A percentile compares a stretch with the other conserved stretches of the same genome.
These are phyloP conservation scores for Procambarus virginalis DNA, from an alignment of 1,140 invertebrate genomes.

Conservation along the genomic window DNA sequence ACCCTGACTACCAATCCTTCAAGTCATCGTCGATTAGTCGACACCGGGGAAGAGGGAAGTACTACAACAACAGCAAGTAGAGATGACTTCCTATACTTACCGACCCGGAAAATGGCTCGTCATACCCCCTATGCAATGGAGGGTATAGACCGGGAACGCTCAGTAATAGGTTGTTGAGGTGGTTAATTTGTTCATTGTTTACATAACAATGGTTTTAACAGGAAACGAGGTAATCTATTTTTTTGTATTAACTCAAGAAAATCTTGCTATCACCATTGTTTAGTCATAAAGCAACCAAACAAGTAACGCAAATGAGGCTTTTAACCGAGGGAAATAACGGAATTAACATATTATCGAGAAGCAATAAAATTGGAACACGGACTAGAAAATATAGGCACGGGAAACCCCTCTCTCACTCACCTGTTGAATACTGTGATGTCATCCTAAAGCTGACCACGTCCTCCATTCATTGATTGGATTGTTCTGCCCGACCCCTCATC, in stretches of 20 bases:
- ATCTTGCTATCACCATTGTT: too few species aligned
- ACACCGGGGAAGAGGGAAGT: slow-evolving; percentile 1
- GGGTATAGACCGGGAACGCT: not conserved
- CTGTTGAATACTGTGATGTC: slow-evolving; percentile 62
- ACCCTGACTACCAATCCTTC: not conserved
- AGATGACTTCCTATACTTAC: not conserved
- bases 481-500: slow-evolving; percentile 23
- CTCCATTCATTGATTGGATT: slow-evolving; percentile 67
- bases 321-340: not conserved
- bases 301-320: not conserved
- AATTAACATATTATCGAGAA: not conserved
- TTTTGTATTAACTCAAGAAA: too few species aligned
- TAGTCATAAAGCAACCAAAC: not conserved
- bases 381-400: not conserved
- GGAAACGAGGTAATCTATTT: too few species aligned
- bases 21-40: slow-evolving; percentile 38
- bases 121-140: not conserved
- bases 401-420: slow-evolving; percentile 37
- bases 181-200: slow-evolving; percentile 26
- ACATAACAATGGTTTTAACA: not conserved
- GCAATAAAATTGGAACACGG: not conserved
- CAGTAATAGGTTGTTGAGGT: slow-evolving; percentile 36
- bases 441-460: slow-evolving; percentile 59
- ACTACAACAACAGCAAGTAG: not conserved
- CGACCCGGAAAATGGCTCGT: not conserved